These are phyloP conservation scores for Virgularia gustaviana DNA, from an alignment of 92 coral and sea anemone genomes.

Conservation along the genomic window DNA sequence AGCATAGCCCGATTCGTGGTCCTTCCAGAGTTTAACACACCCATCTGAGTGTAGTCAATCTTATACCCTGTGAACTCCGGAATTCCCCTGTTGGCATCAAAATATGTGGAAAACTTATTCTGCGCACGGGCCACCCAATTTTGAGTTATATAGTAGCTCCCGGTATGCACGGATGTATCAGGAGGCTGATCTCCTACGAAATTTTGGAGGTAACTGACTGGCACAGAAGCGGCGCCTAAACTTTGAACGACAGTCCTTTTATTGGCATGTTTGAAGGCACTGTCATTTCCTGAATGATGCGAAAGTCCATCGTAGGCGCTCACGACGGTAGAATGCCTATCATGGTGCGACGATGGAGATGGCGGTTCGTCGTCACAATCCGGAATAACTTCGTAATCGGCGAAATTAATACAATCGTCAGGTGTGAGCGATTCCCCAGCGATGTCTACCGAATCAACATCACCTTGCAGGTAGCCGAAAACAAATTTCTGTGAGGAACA, in stretches of 20 bases:
- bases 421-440: background rate
- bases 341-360: background rate
- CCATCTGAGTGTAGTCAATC: background rate
- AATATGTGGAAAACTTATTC: background rate
- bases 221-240: too few species aligned
- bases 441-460: background rate
- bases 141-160: too few species aligned
- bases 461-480: background rate
- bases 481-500: background rate
- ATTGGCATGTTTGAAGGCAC: too few species aligned
- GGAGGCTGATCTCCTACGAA: background rate
- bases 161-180: too few species aligned
- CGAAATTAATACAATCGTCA: background rate
- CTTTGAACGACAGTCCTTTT: too few species aligned
- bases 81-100: constrained; percentile 5
- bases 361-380: background rate
- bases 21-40: too few species aligned
- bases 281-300: too few species aligned
- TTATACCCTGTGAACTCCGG: background rate
- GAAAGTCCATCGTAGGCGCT: too few species aligned
- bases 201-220: background rate
- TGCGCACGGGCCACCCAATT: background rate
- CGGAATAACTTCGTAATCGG: background rate
- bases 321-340: background rate
- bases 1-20: background rate